Evolutionary conservation across 2,888 invertebrate species (phyloP), one percentile per base, ranked within the genome.

Genomic region (Habroteleia sp.): DNA sequence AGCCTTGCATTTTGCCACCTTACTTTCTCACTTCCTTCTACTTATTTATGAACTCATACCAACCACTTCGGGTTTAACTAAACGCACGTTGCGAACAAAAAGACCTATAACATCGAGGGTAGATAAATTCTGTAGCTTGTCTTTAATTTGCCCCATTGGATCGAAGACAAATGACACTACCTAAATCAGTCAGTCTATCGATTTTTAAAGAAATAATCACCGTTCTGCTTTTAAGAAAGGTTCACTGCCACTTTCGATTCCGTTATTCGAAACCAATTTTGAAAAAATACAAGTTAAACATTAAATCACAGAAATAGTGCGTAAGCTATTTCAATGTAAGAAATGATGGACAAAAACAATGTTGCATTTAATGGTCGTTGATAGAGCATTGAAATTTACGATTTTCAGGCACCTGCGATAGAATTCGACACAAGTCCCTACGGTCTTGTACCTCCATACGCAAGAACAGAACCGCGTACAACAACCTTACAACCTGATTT

Each of bases 391-490:
- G 71, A 56, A 71, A 58, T 56, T 13, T 41, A 62, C 50, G 37
- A 68, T 68, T 74, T 50, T 74, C 20, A 68, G 48, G 46, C 65
- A n/a, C 48, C 41, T 48, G 74, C 77, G 71, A 79, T 76, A 77
- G 76, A 76, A 79, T 79, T 80, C 76, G 77, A 78, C 77, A 58
- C 71, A 39, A 42, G 25, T 76, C 87, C 84, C 85, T 10, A 14
- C 83, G 86, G 88, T 83, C 79, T 77, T 85, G 87, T 87, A 86
- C 76, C 79, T 81, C 79, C 81, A 83, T 81, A 84, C 81, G 80
- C 84, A 78, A 82, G 82, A 83, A 81, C 85, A 85, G 82, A 79
- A 83, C 83, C 85, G 79, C 84, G 81, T 83, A 81, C 80, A 73
- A 65, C 58, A 65, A 65, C 65, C 72, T 58, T 65, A 73, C 72